A percentile compares a stretch with the other conserved stretches of the same genome.
These are phyloP conservation scores for Psephotus haematonotus DNA, from an alignment of 2,113 vertebrate genomes.

Conservation along the genomic window DNA sequence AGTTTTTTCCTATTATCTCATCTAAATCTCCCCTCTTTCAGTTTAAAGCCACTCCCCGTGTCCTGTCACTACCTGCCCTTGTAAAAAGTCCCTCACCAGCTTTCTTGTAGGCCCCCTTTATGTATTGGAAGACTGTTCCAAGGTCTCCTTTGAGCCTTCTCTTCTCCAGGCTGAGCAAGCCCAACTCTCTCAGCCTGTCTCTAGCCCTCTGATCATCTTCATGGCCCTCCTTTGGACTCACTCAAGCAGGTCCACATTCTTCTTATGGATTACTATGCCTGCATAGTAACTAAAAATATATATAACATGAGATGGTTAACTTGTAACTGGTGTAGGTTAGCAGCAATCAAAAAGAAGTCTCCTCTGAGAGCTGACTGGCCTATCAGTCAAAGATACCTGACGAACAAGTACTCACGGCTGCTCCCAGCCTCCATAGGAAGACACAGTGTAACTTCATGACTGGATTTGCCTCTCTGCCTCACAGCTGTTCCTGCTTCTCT, in stretches of 20 bases:
- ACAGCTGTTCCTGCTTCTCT: background rate
- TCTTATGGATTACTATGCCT: background rate
- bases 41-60: background rate
- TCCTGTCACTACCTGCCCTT: background rate
- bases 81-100: background rate
- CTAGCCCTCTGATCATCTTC: background rate
- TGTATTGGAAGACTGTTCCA: background rate
- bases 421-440: background rate
- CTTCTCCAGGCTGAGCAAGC: background rate
- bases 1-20: background rate
- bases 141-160: background rate
- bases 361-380: background rate
- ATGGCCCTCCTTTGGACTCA: background rate
- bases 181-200: background rate
- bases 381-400: background rate
- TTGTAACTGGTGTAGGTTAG: background rate
- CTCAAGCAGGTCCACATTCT: background rate
- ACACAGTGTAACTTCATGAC: background rate
- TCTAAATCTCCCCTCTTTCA: background rate
- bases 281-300: background rate
- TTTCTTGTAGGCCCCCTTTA: background rate
- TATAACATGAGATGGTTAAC: background rate
- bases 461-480: background rate
- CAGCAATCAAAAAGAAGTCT: background rate
- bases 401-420: background rate